Conservation (phyloP, 2,797 vertebrate species). For the Danio choprae region DNA sequence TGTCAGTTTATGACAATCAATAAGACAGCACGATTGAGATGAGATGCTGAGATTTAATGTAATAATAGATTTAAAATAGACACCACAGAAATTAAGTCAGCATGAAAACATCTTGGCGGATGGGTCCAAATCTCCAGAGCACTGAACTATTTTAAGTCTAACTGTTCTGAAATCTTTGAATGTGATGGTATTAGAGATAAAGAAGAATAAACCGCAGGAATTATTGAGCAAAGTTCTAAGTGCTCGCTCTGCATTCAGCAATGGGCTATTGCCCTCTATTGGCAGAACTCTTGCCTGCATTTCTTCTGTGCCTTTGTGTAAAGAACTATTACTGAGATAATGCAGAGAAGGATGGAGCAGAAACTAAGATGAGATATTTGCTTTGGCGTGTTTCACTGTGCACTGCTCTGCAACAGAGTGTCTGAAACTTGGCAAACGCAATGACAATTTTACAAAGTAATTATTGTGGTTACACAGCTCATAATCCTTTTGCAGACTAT, state of each 20-base stretch:
- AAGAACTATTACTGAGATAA: constrained; percentile 22
- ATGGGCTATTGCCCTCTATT: constrained; percentile 87
- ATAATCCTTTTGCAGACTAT: constrained; percentile 19
- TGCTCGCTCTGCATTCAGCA: constrained; percentile 71
- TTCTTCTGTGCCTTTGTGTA: constrained; percentile 54
- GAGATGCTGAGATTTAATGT: constrained; percentile 50
- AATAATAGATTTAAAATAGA: constrained; percentile 54
- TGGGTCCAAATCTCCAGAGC: constrained; percentile 37
- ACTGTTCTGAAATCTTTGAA: constrained; percentile 41
- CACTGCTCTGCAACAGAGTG: constrained; percentile 11
- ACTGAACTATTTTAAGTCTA: constrained; percentile 44
- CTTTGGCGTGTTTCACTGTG: constrained; percentile 9
- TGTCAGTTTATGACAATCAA: constrained; percentile 52
- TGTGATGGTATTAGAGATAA: constrained; percentile 26
- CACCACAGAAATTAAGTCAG: constrained; percentile 39
- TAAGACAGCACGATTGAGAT: constrained; percentile 39
- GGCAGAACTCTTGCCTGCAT: constrained; percentile 75
- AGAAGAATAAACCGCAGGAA: constrained; percentile 22
- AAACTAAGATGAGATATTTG: constrained; percentile 26
- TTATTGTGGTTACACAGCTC: constrained; percentile 28
- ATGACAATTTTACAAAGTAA: constrained; percentile 19
- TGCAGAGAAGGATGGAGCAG: background rate
- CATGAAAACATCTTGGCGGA: constrained; percentile 29
- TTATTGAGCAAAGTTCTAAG: constrained; percentile 36
- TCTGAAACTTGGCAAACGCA: constrained; percentile 25